Evolutionary conservation across 2,888 invertebrate genomes (phyloP).

Genomic region (Cephonodes hylas): DNA sequence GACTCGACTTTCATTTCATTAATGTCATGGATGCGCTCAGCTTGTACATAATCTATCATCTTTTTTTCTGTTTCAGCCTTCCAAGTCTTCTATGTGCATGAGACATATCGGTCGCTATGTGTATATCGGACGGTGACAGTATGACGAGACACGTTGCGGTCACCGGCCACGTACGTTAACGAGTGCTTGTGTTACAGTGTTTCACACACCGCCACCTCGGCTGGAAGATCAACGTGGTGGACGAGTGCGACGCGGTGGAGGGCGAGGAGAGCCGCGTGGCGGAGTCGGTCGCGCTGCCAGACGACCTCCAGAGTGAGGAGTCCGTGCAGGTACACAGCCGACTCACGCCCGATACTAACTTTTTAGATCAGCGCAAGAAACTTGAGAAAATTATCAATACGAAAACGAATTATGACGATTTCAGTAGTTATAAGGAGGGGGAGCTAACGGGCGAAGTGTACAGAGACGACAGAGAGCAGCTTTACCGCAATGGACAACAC

Average conservation of each 20-base stretch:
- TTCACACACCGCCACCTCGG: slow-evolving; percentile 96
- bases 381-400: slow-evolving; percentile 72
- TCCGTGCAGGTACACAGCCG: slow-evolving; percentile 85
- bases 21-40: slow-evolving; percentile 29
- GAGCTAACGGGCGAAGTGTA: slow-evolving; percentile 57
- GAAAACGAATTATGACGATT: slow-evolving; percentile 75
- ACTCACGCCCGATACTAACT: slow-evolving; percentile 82
- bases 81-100: slow-evolving; percentile 77
- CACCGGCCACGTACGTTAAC: slow-evolving; percentile 7
- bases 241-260: slow-evolving; percentile 85
- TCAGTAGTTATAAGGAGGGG: slow-evolving; percentile 67
- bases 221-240: slow-evolving; percentile 96
- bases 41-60: slow-evolving; percentile 72
- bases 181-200: slow-evolving; percentile 83
- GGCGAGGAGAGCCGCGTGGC: slow-evolving; percentile 79
- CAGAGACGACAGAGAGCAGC: slow-evolving; percentile 42
- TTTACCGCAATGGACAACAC: slow-evolving; percentile 54
- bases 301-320: slow-evolving; percentile 66
- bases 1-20: slow-evolving; percentile 10
- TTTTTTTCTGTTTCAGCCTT: slow-evolving; percentile 79
- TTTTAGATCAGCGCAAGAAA: slow-evolving; percentile 68
- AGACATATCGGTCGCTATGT: slow-evolving; percentile 55
- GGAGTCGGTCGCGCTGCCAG: slow-evolving; percentile 60
- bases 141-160: slow-evolving; percentile 11
- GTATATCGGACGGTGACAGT: slow-evolving; percentile 54